Conservation (phyloP, 2,888 invertebrate species). For the Spilarctia lutea region DNA sequence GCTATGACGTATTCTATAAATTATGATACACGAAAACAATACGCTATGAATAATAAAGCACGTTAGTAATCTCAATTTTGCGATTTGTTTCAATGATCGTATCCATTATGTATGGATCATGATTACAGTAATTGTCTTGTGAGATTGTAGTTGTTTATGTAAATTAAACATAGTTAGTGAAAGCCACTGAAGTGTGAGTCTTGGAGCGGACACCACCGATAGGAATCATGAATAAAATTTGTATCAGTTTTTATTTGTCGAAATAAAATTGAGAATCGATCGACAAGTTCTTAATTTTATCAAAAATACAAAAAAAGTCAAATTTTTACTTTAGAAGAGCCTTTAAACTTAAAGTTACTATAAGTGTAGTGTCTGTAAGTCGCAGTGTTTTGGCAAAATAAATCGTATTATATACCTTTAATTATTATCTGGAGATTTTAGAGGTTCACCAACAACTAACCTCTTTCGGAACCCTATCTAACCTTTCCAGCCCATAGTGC, state of each 20-base stretch:
- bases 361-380: too few relatives aligned
- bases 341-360: too few relatives aligned
- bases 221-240: too few relatives aligned
- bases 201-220: background rate
- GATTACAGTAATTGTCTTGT: constrained; percentile 3
- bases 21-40: constrained; percentile 60
- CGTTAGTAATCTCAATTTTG: constrained; percentile 41
- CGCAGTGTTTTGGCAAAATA: too few relatives aligned
- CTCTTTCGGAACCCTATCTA: background rate
- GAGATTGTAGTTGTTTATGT: background rate
- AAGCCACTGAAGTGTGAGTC: background rate
- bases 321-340: background rate
- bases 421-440: too few relatives aligned
- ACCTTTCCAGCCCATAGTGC: background rate
- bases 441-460: too few relatives aligned
- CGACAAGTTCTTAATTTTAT: background rate
- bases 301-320: background rate
- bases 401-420: too few relatives aligned
- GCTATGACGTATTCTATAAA: constrained; percentile 60
- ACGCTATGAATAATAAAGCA: constrained; percentile 56
- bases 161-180: background rate
- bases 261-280: background rate
- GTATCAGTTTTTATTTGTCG: too few relatives aligned
- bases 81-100: constrained; percentile 26
- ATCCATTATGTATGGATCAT: constrained; percentile 22